These are phyloP conservation scores for Ophiodon elongatus DNA, from an alignment of 2,113 vertebrate species.

Conservation along the genomic window DNA sequence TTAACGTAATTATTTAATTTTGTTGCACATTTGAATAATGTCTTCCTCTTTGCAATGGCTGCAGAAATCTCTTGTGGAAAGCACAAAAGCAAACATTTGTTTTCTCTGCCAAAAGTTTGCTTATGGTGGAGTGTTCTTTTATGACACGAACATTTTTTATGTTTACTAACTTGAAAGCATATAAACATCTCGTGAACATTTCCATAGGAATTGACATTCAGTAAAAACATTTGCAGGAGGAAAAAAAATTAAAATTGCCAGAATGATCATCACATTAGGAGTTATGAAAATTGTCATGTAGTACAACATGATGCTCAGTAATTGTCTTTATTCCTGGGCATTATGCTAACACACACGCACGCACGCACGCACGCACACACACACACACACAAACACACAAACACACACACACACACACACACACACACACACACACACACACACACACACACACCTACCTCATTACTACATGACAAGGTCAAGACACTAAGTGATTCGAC, in stretches of 20 bases:
- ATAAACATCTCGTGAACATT: not conserved
- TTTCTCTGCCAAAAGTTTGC: not conserved
- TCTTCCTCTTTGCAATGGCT: not conserved
- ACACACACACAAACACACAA: constrained; percentile 14
- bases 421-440: constrained; percentile 10
- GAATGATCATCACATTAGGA: no score
- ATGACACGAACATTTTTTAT: not conserved
- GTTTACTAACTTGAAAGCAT: not conserved
- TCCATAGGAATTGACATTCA: not conserved
- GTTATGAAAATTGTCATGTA: not conserved
- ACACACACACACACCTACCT: constrained; percentile 4
- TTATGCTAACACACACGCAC: not conserved
- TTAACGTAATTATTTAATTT: no score
- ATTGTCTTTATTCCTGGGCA: not conserved
- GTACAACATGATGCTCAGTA: not conserved
- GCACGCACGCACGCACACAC: not conserved
- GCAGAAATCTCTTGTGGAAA: not conserved
- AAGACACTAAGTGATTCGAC: constrained; percentile 55
- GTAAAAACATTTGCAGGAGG: no score
- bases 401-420: not conserved
- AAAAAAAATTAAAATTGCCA: no score
- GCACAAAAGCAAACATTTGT: constrained; percentile 5
- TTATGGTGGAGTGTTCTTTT: not conserved
- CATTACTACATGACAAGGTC: constrained; percentile 39
- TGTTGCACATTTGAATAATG: not conserved